Evolutionary conservation across 92 coral and sea anemone species (phyloP), one percentile per base, ranked within the genome.

Genomic region (Phenganax marumi): DNA sequence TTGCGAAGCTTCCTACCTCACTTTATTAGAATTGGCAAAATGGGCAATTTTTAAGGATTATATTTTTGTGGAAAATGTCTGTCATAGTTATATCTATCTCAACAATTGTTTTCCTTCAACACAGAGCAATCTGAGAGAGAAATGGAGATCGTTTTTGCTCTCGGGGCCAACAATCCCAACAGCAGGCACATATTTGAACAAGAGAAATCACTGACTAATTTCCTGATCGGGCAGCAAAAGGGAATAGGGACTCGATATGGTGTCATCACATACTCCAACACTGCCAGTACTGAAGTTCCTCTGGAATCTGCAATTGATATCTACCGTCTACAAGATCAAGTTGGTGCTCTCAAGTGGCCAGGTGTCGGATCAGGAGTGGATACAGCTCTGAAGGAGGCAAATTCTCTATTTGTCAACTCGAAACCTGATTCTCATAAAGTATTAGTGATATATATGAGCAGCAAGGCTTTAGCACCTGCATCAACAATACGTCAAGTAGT

Each of bases 61-160:
- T 21, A 8, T 69, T 69, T 19, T 25, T 0, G 75, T 69, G 7
- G 63, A 14, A 14, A 2, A 14, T 21, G 22, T 56, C n/a, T 1
- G 7, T 56, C 21, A 56, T 3, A 1, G 63, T 56, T 1, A 56
- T 33, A 33, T 33, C 43, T 33, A 33, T 14, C 52, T 8, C 47
- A 16, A 16, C 8, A 13, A 14, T 71, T 58, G 23, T 46, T 52
- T 51, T 50, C 10, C 24, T 75, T 50, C 16, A 66, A 77, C 47
- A 65, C 80, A 75, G 86, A 65, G 53, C 81, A 48, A 52, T 82
- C 46, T 2, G 70, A 69, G 16, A 70, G 23, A 22, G 75, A 74
- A 39, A 56, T 81, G 54, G 89, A 86, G 53, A 86, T 86, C 33
- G 82, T 80, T n/a, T 86, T 86, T 76, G 89, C 83, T 79, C 80